phyloP scores from a whole-genome alignment of 2,113 vertebrate genomes.

The Toxostoma redivivum region DNA sequence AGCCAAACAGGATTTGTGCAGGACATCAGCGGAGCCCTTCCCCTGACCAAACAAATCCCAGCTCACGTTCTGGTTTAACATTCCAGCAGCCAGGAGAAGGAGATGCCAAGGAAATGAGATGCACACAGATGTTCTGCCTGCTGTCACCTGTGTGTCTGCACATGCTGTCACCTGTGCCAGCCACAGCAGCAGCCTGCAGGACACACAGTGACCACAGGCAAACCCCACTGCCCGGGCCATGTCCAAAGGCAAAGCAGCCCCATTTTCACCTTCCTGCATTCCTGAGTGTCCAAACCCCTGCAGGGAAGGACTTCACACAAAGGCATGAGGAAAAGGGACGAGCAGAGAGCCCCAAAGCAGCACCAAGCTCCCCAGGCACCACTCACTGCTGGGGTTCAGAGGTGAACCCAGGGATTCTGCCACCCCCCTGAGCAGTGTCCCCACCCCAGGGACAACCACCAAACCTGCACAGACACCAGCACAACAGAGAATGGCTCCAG shows the following conservation, averaged over 20 bases:
- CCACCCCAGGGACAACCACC: background rate
- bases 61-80: rapidly evolving
- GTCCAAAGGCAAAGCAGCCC: background rate
- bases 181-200: background rate
- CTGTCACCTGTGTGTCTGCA: background rate
- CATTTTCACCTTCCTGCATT: background rate
- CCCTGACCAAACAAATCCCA: rapidly evolving
- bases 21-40: background rate
- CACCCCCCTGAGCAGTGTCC: background rate
- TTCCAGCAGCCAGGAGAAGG: background rate
- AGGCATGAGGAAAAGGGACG: rapidly evolving
- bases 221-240: background rate
- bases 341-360: background rate
- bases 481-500: background rate
- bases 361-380: background rate
- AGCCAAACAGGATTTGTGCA: background rate
- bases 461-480: background rate
- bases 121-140: rapidly evolving
- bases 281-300: background rate
- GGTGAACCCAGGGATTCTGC: rapidly evolving
- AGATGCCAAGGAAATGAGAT: background rate
- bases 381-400: background rate
- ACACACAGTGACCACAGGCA: background rate
- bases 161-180: background rate
- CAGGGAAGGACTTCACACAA: background rate